A percentile compares a stretch with the other conserved stretches of the same genome.
These are phyloP conservation scores for pig (Sus scrofa) DNA, from an alignment of 2,113 vertebrate genomes.

Conservation along the genomic window DNA sequence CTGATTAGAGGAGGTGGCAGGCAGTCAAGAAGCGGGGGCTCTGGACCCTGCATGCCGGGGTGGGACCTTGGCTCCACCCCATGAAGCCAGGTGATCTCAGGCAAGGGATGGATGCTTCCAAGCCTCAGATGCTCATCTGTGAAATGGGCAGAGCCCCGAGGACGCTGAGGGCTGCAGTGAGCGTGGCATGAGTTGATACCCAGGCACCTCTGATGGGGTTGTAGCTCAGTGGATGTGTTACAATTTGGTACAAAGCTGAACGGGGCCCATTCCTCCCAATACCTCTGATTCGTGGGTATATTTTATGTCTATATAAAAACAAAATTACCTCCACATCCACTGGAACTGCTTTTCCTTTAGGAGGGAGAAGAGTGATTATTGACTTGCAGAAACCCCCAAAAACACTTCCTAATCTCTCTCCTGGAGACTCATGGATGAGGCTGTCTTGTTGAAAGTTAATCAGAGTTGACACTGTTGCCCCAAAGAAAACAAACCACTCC, in stretches of 20 bases:
- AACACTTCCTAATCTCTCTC: constrained; percentile 69
- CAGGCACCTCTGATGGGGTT: fast-evolving
- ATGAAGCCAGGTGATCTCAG: fast-evolving
- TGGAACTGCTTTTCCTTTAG: constrained; percentile 70
- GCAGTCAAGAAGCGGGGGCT: not conserved
- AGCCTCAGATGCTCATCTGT: not conserved
- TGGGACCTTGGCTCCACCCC: no score
- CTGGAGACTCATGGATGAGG: constrained; percentile 68
- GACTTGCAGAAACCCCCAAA: constrained; percentile 71
- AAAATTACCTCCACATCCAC: not conserved
- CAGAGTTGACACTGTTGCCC: constrained; percentile 69
- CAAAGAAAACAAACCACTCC: constrained; percentile 80
- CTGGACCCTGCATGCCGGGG: not conserved
- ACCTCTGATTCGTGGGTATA: constrained; percentile 71
- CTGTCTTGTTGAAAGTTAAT: constrained; percentile 70
- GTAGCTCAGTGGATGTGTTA: not conserved
- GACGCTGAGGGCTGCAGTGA: not conserved
- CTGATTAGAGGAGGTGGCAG: not conserved
- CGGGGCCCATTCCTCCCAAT: constrained; percentile 6
- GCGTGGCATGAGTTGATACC: not conserved
- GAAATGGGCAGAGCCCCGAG: not conserved
- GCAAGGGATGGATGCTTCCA: not conserved
- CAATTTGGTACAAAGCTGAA: fast-evolving
- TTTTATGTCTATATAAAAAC: not conserved
- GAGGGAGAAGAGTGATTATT: constrained; percentile 69